A percentile compares a stretch with the other conserved stretches of the same genome.
Evolutionary conservation across 2,888 invertebrate genomes (phyloP).

Genomic region (Himalopsyche japonica): DNA sequence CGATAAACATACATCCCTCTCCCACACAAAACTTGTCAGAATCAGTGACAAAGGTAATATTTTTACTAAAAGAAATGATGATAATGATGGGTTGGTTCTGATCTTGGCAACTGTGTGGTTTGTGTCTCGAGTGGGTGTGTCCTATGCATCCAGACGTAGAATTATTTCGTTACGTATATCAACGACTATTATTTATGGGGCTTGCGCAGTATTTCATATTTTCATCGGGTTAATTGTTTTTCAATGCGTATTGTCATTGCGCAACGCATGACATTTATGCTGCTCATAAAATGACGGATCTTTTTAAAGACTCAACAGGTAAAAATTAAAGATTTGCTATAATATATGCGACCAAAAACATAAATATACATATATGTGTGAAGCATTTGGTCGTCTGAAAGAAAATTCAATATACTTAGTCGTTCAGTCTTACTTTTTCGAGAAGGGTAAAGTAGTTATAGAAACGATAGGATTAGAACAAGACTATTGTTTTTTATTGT

Average conservation of each 20-base stretch:
- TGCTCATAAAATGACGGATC: not conserved
- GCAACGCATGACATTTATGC: not conserved
- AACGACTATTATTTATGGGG: not conserved
- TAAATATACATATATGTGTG: too few relatives aligned
- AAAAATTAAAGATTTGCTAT: too few relatives aligned
- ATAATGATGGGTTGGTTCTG: conserved; percentile 25
- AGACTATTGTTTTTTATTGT: too few relatives aligned
- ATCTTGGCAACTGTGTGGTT: conserved; percentile 20
- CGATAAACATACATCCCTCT: not conserved
- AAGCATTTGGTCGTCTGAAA: too few relatives aligned
- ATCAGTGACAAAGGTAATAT: conserved; percentile 22
- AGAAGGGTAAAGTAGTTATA: too few relatives aligned
- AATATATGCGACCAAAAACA: too few relatives aligned
- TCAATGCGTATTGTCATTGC: conserved; percentile 1
- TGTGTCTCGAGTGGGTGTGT: not conserved
- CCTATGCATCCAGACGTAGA: not conserved
- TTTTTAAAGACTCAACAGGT: not conserved
- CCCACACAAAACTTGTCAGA: not conserved
- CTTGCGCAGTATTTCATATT: conserved; percentile 8
- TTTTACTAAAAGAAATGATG: conserved; percentile 8
- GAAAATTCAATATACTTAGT: too few relatives aligned
- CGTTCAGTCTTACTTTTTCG: too few relatives aligned
- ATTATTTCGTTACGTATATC: not conserved
- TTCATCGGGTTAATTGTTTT: conserved; percentile 22
- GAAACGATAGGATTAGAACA: too few relatives aligned